These are phyloP conservation scores for Limanda limanda DNA, from an alignment of 2,113 vertebrate genomes.

Conservation along the genomic window DNA sequence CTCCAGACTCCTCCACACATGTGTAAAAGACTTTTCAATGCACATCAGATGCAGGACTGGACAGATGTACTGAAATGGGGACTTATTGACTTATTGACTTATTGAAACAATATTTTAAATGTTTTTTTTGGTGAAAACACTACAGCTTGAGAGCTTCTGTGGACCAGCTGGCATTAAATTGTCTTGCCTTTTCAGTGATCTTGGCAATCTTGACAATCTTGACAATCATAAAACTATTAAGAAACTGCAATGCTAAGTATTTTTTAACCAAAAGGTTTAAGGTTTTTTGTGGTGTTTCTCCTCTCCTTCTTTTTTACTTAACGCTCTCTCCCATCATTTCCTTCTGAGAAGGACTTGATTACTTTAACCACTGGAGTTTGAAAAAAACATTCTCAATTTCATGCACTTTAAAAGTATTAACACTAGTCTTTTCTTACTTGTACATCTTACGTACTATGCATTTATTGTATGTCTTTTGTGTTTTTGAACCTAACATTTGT, in stretches of 20 bases:
- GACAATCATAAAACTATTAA: background rate
- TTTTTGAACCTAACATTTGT: background rate
- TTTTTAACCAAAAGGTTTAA: slow-evolving; percentile 17
- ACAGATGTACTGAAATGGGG: background rate
- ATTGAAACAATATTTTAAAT: background rate
- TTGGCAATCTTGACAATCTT: slow-evolving; percentile 11
- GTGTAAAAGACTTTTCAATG: slow-evolving; percentile 50
- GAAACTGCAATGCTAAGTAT: slow-evolving; percentile 4
- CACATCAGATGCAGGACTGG: background rate
- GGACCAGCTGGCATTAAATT: background rate
- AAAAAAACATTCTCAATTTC: slow-evolving; percentile 1
- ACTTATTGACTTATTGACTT: background rate
- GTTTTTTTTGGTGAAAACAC: slow-evolving; percentile 5
- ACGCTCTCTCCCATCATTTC: slow-evolving; percentile 45
- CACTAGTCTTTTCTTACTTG: slow-evolving; percentile 4
- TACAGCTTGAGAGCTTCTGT: background rate
- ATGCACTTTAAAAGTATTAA: slow-evolving; percentile 68
- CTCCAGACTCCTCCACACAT: slow-evolving; percentile 68
- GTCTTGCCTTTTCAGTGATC: background rate
- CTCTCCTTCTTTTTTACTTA: background rate
- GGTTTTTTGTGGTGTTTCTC: slow-evolving; percentile 34
- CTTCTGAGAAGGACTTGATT: slow-evolving; percentile 76
- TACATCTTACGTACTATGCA: background rate
- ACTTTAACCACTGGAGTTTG: slow-evolving; percentile 26
- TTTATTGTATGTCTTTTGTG: background rate